Evolutionary conservation across 2,113 vertebrate species (phyloP), one percentile per base, ranked within the genome.

Genomic region (Prietella phreatophila): DNA sequence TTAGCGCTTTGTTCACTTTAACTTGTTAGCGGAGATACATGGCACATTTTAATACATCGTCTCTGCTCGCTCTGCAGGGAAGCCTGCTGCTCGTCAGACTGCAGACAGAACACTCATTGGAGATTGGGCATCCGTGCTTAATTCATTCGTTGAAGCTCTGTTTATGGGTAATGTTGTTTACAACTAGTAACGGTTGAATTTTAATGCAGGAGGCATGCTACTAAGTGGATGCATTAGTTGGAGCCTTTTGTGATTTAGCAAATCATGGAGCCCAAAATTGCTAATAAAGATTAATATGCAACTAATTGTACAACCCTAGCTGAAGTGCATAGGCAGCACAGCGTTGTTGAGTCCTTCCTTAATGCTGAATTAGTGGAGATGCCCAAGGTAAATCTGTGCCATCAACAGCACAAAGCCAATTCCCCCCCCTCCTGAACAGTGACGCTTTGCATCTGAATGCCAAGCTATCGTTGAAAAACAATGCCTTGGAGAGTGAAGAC

Each of bases 381-480:
- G 89, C 80, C 30, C 55, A 87, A 33, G 47, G 69, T 81, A 67
- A 75, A 84, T 80, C 30, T 61, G 87, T 67, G 47, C 69, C 71
- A 84, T 88, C 82, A 69, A 85, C 78, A 81, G 85, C 91, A 92
- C 89, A 93, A 94, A 93, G 93, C 89, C 79, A 50, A 50, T 90
- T 5, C 39, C 76, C 78, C 71, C 78, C 85, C 81, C 50, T 69
- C 89, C 91, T 89, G 92, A 92, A 89, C 88, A 90, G 89, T 33
- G 50, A 89, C 84, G 83, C 93, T 94, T 94, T 92, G 91, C 90
- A 91, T 93, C 90, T 92, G 91, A 94, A 94, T 94, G 91, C 75
- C 22, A 85, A 90, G 88, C 92, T 88, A 86, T 93, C 93, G 90
- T 90, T 87, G 89, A 90, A 93, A 94, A 92, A 93, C 91, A 86